These are phyloP conservation scores for Cryptus viduatorius DNA, from an alignment of 2,888 invertebrate species.

Conservation along the genomic window DNA sequence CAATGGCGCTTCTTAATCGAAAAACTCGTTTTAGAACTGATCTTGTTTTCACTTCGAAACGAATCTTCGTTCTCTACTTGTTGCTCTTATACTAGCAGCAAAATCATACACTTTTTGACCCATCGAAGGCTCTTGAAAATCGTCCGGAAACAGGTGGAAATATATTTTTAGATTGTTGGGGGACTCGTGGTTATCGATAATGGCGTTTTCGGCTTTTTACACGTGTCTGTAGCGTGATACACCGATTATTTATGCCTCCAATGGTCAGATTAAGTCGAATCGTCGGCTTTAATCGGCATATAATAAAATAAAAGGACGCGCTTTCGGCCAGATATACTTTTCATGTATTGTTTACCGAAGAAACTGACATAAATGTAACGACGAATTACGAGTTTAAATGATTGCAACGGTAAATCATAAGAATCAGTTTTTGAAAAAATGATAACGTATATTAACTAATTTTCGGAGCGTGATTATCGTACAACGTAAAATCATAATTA, in stretches of 20 bases:
- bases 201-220: neutral
- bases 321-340: neutral
- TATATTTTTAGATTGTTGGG: neutral
- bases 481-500: neutral
- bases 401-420: no score
- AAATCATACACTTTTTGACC: neutral
- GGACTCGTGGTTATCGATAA: neutral
- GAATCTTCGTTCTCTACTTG: neutral
- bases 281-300: neutral
- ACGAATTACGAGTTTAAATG: no score
- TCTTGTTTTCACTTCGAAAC: neutral
- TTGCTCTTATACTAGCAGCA: neutral
- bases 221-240: neutral
- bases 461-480: neutral
- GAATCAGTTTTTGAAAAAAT: no score
- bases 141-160: neutral
- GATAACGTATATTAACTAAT: neutral
- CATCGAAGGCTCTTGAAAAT: neutral
- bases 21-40: neutral
- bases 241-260: neutral
- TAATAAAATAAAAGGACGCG: neutral
- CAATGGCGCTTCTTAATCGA: constrained; percentile 43
- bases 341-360: no score
- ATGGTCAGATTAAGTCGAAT: neutral
- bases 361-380: no score